Conservation (phyloP, 1,140 invertebrate genomes). For the Amphibalanus amphitrite region DNA sequence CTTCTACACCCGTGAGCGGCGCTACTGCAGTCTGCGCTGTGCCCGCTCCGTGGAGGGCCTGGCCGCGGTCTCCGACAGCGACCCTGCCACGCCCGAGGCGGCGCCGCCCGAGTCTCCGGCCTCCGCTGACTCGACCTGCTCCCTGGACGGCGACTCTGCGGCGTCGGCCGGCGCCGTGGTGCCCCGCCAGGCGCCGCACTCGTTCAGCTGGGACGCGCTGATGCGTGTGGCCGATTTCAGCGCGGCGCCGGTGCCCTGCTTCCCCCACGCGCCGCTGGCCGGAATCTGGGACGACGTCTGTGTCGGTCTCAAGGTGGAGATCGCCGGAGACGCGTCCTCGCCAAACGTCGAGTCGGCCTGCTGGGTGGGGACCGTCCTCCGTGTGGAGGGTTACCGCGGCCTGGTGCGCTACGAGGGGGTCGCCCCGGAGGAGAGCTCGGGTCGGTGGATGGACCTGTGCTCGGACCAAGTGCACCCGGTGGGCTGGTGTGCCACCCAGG, state of each 20-base stretch:
- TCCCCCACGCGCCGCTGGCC: slow-evolving; percentile 73
- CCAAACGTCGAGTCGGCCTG: slow-evolving; percentile 48
- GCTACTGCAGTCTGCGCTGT: slow-evolving; percentile 58
- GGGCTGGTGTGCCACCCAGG: slow-evolving; percentile 91
- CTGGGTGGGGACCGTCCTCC: slow-evolving; percentile 85
- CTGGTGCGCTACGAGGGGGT: slow-evolving; percentile 85
- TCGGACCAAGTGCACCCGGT: slow-evolving; percentile 84
- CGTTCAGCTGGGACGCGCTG: not conserved
- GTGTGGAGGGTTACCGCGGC: slow-evolving; percentile 41
- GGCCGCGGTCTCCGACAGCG: not conserved
- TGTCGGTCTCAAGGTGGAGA: slow-evolving; percentile 62
- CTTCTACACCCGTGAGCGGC: slow-evolving; percentile 67
- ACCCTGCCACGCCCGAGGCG: too few species aligned
- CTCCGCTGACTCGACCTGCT: too few species aligned
- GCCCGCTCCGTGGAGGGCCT: slow-evolving; percentile 27
- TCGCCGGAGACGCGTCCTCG: slow-evolving; percentile 30
- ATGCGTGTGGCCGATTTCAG: not conserved
- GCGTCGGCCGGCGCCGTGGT: not conserved
- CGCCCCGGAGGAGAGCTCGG: slow-evolving; percentile 63
- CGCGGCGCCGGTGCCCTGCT: slow-evolving; percentile 73
- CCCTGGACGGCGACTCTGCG: not conserved
- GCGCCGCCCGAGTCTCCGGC: too few species aligned
- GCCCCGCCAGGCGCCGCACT: not conserved
- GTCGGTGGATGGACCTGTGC: slow-evolving; percentile 92
- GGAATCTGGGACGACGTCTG: slow-evolving; percentile 86